phyloP scores from a whole-genome alignment of 2,113 vertebrate species.

The Pseudopipra pipra region DNA sequence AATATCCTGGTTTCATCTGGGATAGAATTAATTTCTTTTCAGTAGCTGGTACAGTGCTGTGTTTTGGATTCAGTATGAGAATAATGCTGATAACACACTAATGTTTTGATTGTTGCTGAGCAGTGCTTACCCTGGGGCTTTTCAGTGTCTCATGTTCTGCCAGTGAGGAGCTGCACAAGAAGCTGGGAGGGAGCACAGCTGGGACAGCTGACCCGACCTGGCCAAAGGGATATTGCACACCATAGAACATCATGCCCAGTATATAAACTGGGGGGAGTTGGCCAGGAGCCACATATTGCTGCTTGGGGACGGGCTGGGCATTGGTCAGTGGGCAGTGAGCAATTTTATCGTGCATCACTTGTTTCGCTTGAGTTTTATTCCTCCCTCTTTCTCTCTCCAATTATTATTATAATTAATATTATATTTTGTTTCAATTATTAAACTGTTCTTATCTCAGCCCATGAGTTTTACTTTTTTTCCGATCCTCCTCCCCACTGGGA shows the following conservation, averaged over 20 bases:
- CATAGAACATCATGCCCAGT: background rate
- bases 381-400: background rate
- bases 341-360: background rate
- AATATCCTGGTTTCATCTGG: background rate
- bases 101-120: background rate
- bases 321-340: background rate
- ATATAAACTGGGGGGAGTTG: background rate
- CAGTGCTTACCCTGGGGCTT: background rate
- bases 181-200: background rate
- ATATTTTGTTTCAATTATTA: background rate
- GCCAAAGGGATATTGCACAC: background rate
- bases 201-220: background rate
- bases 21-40: background rate
- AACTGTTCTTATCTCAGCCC: background rate
- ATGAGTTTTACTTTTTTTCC: background rate
- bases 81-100: background rate
- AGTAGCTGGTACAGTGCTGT: background rate
- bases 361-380: background rate
- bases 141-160: background rate
- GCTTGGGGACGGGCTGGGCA: background rate
- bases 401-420: background rate
- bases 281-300: background rate
- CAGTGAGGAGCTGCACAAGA: background rate
- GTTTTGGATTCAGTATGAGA: background rate
- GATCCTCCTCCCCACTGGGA: background rate